Evolutionary conservation across 2,797 vertebrate genomes (phyloP).

Genomic region (Antrozous pallidus): DNA sequence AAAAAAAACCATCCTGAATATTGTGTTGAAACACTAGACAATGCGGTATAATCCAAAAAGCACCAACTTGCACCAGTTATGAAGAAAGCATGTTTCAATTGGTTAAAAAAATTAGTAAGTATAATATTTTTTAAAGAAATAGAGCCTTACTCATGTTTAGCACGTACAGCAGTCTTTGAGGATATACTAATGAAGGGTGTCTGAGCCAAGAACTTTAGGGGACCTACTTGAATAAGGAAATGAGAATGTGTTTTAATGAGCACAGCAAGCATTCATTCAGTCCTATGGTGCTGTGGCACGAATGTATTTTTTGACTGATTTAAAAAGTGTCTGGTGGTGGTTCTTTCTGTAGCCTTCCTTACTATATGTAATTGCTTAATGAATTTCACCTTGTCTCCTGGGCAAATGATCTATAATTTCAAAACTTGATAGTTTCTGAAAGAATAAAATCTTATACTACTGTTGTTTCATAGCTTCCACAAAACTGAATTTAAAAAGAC

Average conservation of each 20-base stretch:
- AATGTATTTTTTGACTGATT: neutral
- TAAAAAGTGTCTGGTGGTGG: neutral
- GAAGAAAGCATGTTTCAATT: neutral
- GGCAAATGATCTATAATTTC: neutral
- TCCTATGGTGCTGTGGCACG: neutral
- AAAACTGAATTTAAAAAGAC: slow-evolving; percentile 37
- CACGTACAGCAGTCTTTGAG: neutral
- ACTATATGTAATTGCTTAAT: neutral
- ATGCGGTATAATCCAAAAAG: neutral
- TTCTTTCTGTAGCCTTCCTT: neutral
- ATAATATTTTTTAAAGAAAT: neutral
- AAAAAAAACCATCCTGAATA: neutral
- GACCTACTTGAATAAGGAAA: neutral
- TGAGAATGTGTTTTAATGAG: slow-evolving; percentile 17
- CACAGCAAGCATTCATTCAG: neutral
- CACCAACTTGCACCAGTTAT: neutral
- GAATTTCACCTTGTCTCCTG: neutral
- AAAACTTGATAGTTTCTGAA: slow-evolving; percentile 39
- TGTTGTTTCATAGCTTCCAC: neutral
- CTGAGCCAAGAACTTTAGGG: neutral
- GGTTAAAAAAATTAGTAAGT: neutral
- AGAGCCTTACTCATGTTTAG: neutral
- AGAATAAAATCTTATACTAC: neutral
- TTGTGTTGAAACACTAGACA: neutral
- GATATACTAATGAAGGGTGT: slow-evolving; percentile 2